These are phyloP conservation scores for Drosophila pectinifera DNA, from an alignment of 1,140 invertebrate genomes.

Conservation along the genomic window DNA sequence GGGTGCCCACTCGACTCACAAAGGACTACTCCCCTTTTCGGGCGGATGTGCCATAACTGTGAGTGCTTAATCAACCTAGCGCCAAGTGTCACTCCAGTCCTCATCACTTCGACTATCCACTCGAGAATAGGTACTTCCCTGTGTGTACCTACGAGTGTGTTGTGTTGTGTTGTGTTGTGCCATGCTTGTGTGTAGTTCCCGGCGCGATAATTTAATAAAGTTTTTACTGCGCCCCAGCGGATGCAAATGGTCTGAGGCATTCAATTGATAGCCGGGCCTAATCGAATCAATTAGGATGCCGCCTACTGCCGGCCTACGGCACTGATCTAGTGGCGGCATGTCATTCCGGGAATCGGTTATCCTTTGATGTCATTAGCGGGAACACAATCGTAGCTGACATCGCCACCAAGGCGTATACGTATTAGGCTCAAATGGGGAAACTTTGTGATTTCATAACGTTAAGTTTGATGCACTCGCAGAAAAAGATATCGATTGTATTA, in stretches of 20 bases:
- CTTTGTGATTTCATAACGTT: constrained; percentile 33
- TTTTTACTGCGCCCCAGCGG: constrained; percentile 18
- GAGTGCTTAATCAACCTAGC: constrained; percentile 45
- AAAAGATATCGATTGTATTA: no score
- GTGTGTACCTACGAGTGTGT: not conserved
- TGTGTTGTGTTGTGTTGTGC: no score
- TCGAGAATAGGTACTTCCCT: constrained; percentile 1
- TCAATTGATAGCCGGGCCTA: constrained; percentile 34
- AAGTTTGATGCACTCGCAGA: not conserved
- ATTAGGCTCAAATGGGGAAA: constrained; percentile 9
- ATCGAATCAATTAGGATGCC: constrained; percentile 41
- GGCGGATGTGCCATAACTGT: constrained; percentile 21
- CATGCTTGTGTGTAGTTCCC: not conserved
- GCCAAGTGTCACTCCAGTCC: constrained; percentile 29
- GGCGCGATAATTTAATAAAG: constrained; percentile 30
- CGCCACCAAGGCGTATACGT: not conserved
- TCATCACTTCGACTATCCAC: constrained; percentile 29
- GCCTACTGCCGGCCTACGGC: not conserved
- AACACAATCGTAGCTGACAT: constrained; percentile 11
- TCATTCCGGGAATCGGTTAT: constrained; percentile 16
- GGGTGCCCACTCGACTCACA: constrained; percentile 18
- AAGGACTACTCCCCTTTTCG: constrained; percentile 15
- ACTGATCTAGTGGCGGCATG: not conserved
- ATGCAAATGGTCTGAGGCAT: constrained; percentile 37
- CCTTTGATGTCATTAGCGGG: constrained; percentile 34